Evolutionary conservation across 2,888 invertebrate genomes (phyloP), one percentile per base, ranked within the genome.

Genomic region (Mesorhabditis sp.): DNA sequence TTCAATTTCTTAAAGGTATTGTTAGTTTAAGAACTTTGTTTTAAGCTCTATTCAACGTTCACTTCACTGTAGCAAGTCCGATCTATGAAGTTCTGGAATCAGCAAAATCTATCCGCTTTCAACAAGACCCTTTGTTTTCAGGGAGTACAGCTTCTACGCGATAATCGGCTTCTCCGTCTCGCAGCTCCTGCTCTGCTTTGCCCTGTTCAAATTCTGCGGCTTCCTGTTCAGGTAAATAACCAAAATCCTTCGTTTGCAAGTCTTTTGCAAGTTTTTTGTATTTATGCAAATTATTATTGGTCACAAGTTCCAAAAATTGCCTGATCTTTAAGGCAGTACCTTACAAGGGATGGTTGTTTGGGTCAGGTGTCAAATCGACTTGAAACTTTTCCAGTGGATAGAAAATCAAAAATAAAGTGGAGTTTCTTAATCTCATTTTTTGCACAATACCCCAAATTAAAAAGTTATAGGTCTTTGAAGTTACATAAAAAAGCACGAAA

Each of bases 171-270:
- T 70, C 41, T 64, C 70, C 7, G 6, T 70, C 28, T 13, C 65
- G n/a, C 70, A 70, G 15, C 67, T 70, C 58, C 15, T 67, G 10
- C 41, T 15, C 66, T 66, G 42, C 3, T n/a, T 15, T 43, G 66
- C 66, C 66, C 10, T 41, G 2, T 66, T 66, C 41, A 41, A 15
- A 66, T 66, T 66, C 3, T 13, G 41, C 13, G 43, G 13, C 2
- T 66, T 6, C 13, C 10, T 66, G 3, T 66, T 66, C 66, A 66
- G 66, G 66, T 63, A 13, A 62, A 28, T 5, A 41, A 5, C 62
- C 5, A 41, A 28, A 41, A 62, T 62, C 7, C 41, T 62, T 41
- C 62, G 41, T 28, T 4, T 62, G 5, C 15, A 41, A 62, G 41
- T 5, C 62, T 4, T 41, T 28, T 62, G 5, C 28, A 28, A 28